These are phyloP conservation scores for Ochotona princeps DNA, from an alignment of 2,113 vertebrate species.

Conservation along the genomic window DNA sequence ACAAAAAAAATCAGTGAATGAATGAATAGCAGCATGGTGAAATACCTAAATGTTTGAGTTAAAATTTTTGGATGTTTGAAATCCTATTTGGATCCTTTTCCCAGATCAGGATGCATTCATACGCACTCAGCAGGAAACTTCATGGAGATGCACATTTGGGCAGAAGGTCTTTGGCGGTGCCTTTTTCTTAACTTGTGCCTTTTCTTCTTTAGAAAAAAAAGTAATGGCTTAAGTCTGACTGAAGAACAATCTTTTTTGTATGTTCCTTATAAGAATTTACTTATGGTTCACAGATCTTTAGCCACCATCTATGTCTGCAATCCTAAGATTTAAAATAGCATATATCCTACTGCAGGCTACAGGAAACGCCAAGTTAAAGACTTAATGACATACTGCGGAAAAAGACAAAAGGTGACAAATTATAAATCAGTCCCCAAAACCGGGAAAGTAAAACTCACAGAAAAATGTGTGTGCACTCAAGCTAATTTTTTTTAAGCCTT, in stretches of 20 bases:
- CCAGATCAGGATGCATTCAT: conserved; percentile 90
- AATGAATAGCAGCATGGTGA: conserved; percentile 91
- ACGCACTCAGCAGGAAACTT: conserved; percentile 90
- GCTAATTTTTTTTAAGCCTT: conserved; percentile 1
- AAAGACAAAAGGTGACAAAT: conserved; percentile 88
- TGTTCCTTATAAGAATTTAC: conserved; percentile 90
- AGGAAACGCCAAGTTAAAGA: conserved; percentile 89
- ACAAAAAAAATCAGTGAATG: conserved; percentile 91
- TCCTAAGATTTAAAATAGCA: conserved; percentile 87
- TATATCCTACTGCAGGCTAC: conserved; percentile 86
- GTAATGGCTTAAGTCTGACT: conserved; percentile 92
- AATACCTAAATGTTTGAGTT: conserved; percentile 92
- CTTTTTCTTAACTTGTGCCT: conserved; percentile 92
- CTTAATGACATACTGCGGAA: conserved; percentile 86
- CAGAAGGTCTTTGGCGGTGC: conserved; percentile 90
- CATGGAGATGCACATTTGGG: conserved; percentile 91
- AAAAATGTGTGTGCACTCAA: conserved; percentile 63
- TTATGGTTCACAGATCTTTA: conserved; percentile 91
- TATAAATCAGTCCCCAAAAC: conserved; percentile 84
- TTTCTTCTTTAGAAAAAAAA: conserved; percentile 93
- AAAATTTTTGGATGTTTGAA: conserved; percentile 92
- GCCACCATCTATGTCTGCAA: conserved; percentile 87
- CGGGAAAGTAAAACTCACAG: conserved; percentile 71
- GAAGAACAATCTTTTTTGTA: conserved; percentile 91
- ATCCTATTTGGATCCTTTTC: conserved; percentile 92